A percentile compares a stretch with the other conserved stretches of the same genome.
Conservation (phyloP, 2,888 invertebrate species). For the Antheraea assamensis region DNA sequence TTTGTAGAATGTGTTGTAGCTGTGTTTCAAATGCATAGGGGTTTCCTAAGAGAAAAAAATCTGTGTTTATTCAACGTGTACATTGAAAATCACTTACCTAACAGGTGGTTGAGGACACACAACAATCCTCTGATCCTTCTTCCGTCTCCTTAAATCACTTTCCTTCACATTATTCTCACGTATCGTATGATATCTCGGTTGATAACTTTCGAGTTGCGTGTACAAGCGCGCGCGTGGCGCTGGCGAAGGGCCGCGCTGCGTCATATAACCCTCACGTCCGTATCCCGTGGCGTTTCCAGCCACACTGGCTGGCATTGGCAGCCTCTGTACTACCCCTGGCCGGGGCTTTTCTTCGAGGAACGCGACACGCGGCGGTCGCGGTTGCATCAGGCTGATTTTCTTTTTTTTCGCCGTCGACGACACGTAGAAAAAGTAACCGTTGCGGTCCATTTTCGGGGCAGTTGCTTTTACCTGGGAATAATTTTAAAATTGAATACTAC, state of each 20-base stretch:
- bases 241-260: constrained; percentile 62
- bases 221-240: constrained; percentile 74
- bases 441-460: constrained; percentile 77
- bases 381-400: constrained; percentile 78
- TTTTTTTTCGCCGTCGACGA: constrained; percentile 79
- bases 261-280: constrained; percentile 62
- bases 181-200: constrained; percentile 77
- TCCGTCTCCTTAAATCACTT: constrained; percentile 68
- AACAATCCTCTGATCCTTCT: constrained; percentile 64
- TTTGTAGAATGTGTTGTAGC: not conserved
- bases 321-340: constrained; percentile 67
- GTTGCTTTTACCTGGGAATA: constrained; percentile 71
- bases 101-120: constrained; percentile 54
- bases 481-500: not conserved
- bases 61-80: not conserved
- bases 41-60: not conserved
- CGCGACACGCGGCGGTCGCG: constrained; percentile 73
- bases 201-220: constrained; percentile 79
- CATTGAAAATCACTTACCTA: constrained; percentile 54
- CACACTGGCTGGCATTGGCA: constrained; percentile 60
- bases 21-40: not conserved
- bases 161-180: constrained; percentile 76
- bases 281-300: constrained; percentile 56
- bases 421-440: constrained; percentile 78
- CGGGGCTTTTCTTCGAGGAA: constrained; percentile 71